Evolutionary conservation across 2,797 vertebrate genomes (phyloP), one percentile per base, ranked within the genome.

Genomic region (Cossypha polioptera): DNA sequence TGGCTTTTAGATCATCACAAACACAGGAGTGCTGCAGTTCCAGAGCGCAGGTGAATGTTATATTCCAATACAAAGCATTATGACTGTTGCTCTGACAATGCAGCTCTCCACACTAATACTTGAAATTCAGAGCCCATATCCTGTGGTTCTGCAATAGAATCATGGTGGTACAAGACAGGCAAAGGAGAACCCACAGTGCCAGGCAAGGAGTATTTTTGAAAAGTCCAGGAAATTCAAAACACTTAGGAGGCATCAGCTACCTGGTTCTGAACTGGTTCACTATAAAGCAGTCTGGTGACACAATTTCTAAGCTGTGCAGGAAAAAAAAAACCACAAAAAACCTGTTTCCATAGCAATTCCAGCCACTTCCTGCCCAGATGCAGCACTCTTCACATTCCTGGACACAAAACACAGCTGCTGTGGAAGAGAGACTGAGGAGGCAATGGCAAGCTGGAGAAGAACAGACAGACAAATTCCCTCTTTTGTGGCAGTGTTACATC

Each of bases 261-360:
- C 50, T 86, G 22, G 66, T n/a, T 62, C 61, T 62, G 59, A 95
- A 66, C 45, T 15, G 36, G n/a, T 50, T 76, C 68, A 86, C 61
- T 94, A 53, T 57, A 73, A 75, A 81, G 73, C 73, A 65, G 76
- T 7, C 35, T 74, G 68, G 71, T 91, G 51, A 93, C 82, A 43
- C 82, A 43, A 8, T 88, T 94, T 86, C 71, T 80, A 81, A 83
- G 57, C 88, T 72, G 43, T 59, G 42, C 55, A 87, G 74, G 50
- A 83, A 48, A 48, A 25, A 24, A 25, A 25, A 47, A 48, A 24
- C n/a, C n/a, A n/a, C n/a, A 22, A 47, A 47, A 9, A 48, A 36
- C 10, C 84, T 43, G 94, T 97, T 97, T 97, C 97, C 95, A 94
- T 96, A 96, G 96, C 92, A 93, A 97, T 97, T 95, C 40, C 80